phyloP scores from a whole-genome alignment of 2,888 invertebrate species.

The Erebia aethiops region DNA sequence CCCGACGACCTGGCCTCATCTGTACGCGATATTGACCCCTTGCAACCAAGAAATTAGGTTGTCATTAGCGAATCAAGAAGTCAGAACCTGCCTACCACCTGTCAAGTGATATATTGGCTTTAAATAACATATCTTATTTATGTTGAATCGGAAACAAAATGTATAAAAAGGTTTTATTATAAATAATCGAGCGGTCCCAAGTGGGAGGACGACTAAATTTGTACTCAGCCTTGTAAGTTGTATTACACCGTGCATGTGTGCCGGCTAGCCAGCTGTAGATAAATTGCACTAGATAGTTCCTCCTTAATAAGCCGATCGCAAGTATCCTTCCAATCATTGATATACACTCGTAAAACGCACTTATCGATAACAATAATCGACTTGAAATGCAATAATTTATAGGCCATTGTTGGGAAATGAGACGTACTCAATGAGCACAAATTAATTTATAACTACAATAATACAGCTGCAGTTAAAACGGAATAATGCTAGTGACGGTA shows the following conservation, averaged over 20 bases:
- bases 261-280: slow-evolving; percentile 57
- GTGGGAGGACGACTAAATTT: slow-evolving; percentile 81
- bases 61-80: slow-evolving; percentile 49
- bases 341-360: slow-evolving; percentile 18
- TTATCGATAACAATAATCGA: slow-evolving; percentile 41
- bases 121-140: slow-evolving; percentile 84
- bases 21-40: slow-evolving; percentile 51
- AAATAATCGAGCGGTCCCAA: slow-evolving; percentile 68
- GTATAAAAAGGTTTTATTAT: slow-evolving; percentile 79
- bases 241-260: slow-evolving; percentile 57
- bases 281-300: slow-evolving; percentile 71
- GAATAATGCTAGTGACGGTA: slow-evolving; percentile 7
- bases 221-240: slow-evolving; percentile 61
- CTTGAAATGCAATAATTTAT: slow-evolving; percentile 18
- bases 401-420: slow-evolving; percentile 16
- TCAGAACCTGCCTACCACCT: slow-evolving; percentile 74
- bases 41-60: slow-evolving; percentile 47
- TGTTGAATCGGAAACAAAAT: slow-evolving; percentile 82
- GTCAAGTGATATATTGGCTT: slow-evolving; percentile 82
- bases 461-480: slow-evolving; percentile 16
- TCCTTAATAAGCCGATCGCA: slow-evolving; percentile 60
- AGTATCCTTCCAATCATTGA: slow-evolving; percentile 10
- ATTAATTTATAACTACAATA: slow-evolving; percentile 25
- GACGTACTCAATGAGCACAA: slow-evolving; percentile 8
- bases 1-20: slow-evolving; percentile 51